Base-by-base conservation (phyloP, 1,140 invertebrate genomes). In the Drosophila neocordata region DNA sequence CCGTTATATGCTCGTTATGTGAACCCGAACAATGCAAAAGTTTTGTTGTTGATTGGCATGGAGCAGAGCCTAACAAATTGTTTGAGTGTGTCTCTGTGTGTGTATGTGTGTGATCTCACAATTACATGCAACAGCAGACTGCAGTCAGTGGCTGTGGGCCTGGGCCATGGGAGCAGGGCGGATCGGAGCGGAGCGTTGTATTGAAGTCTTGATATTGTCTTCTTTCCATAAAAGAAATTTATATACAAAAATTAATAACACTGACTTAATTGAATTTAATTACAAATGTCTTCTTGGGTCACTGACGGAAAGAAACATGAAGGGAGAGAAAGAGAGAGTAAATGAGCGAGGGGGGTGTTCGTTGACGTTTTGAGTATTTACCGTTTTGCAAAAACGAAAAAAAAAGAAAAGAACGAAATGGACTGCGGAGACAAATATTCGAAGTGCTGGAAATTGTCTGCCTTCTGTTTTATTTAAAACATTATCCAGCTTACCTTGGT, bases 231-330 rank as follows among this genome's bases (percentile, higher is more conserved):
- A 69, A 71, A 62, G 58, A 74, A 77, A 65, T 60, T 77, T 73
- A 59, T 60, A 76, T 77, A 68, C 75, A 75, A 64, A 71, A 71
- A 78, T 75, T 75, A 68, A 69, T 64, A 48, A 62, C 57, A 58
- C 57, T 52, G 24, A 69, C 77, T 69, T 69, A 79, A 79, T 79
- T 79, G 76, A 79, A 79, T 79, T 79, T 79, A 79, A 79, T 79
- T 79, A 69, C 69, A 77, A 70, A 15, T 68, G 70, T 8, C 58
- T 59, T 8, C 58, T 59, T 64, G 56, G 65, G 64, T 73, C 69
- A 69, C 68, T 76, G 73, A 76, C 65, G 18, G 18, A 48, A 18
- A 48, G 41, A 48, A 48, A 48, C 6, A 48, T 48, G 41, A 9
- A 20, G 41, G 9, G 41, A 18, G 15, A 15, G n/a, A 15, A 11